These are phyloP conservation scores for Tachina lurida DNA, from an alignment of 2,888 invertebrate species.

Conservation along the genomic window DNA sequence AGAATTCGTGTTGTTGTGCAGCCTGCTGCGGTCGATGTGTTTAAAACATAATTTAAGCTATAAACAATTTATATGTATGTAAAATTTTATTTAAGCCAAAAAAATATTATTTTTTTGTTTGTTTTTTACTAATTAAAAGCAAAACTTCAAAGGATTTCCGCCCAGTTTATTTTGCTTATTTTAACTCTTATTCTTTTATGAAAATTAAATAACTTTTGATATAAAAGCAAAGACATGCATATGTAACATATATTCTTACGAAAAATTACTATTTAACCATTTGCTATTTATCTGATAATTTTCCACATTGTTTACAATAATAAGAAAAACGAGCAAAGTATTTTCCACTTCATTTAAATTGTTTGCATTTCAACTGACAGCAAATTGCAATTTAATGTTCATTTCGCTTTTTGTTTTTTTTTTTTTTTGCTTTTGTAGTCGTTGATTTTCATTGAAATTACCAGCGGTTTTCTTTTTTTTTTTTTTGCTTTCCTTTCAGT, in stretches of 20 bases:
- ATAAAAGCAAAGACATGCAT: background rate
- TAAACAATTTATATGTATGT: no score
- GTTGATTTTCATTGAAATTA: conserved; percentile 14
- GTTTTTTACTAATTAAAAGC: no score
- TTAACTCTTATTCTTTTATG: background rate
- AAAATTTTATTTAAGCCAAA: no score
- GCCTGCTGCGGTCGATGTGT: no score
- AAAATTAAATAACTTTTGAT: background rate
- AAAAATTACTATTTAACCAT: conserved; percentile 12
- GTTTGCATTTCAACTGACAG: conserved; percentile 45
- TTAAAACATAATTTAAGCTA: no score
- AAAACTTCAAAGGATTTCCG: no score
- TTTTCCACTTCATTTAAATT: conserved; percentile 64
- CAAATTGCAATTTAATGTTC: conserved; percentile 61
- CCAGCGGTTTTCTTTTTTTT: background rate
- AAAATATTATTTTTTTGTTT: no score
- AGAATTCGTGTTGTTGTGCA: no score
- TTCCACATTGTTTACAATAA: background rate
- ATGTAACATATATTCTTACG: background rate
- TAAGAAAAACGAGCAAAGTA: conserved; percentile 23
- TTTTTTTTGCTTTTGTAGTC: conserved; percentile 6
- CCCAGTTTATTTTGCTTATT: background rate
- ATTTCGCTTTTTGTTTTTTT: conserved; percentile 5
- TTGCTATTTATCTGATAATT: background rate
- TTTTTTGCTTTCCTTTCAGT: background rate